Evolutionary conservation across 2,888 invertebrate genomes (phyloP), one percentile per base, ranked within the genome.

Genomic region (Empis livida): DNA sequence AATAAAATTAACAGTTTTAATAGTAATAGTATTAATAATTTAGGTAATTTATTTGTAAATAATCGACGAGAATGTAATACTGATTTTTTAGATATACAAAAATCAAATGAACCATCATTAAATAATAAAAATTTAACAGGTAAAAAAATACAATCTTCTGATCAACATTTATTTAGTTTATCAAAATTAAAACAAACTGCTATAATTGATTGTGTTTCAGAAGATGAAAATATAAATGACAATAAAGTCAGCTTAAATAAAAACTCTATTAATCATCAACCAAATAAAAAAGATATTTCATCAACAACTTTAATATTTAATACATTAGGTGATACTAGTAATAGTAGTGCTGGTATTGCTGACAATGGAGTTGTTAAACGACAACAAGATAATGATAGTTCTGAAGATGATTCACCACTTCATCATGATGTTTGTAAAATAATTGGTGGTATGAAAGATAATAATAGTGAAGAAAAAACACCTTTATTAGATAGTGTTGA

Each of bases 401-500:
- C 65, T 17, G 56, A 62, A 43, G 67, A 67, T 48, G 62, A 64
- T 39, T 67, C 66, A 9, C 63, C 67, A 2, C 58, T 61, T 23
- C 57, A 59, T 49, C 62, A 61, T 44, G 63, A 66, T 47, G 60
- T 60, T 53, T 54, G 42, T 54, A 57, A 51, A 56, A 59, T 31
- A 56, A 60, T 50, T 62, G 64, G 54, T 59, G 61, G 50, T 5
- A 43, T 49, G 10, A 27, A 27, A 27, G 23, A 5, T 27, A 27
- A 27, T 27, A 63, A 64, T 55, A 64, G 62, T 50, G 70, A 70
- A 54, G 70, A 70, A 56, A 68, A 69, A 54, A 68, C 66, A 10
- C 70, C 70, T 39, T 58, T 70, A 32, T 60, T 70, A 47, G 69
- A 69, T 51, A 67, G 66, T 54, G 68, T 69, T 50, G 69, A 69